phyloP scores from a whole-genome alignment of 2,888 invertebrate genomes.

The Andrena marginata region DNA sequence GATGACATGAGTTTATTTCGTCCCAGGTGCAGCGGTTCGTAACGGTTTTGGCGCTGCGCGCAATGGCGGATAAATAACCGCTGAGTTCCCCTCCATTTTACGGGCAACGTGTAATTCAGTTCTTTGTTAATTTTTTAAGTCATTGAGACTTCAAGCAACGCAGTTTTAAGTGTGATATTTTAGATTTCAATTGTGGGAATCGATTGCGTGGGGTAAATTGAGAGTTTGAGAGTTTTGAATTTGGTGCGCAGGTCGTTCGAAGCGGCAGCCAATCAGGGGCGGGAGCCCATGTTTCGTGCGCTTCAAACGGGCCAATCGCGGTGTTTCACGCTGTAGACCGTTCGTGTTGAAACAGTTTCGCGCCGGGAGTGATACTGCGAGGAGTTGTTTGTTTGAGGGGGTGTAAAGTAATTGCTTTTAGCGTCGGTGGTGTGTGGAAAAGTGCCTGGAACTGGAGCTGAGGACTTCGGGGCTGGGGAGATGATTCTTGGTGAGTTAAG shows the following conservation, averaged over 20 bases:
- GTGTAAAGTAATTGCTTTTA: neutral
- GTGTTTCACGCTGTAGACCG: too few relatives aligned
- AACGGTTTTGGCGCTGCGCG: slow-evolving; percentile 29
- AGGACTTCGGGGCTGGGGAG: too few relatives aligned
- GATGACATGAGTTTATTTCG: slow-evolving; percentile 50
- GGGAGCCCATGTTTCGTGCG: too few relatives aligned
- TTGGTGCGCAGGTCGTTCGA: neutral
- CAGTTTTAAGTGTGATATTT: neutral
- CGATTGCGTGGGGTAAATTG: neutral
- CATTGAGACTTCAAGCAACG: neutral
- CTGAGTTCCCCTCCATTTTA: neutral
- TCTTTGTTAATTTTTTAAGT: neutral
- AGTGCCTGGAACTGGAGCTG: neutral
- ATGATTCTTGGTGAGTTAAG: too few relatives aligned
- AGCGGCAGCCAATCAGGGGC: neutral
- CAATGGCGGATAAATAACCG: slow-evolving; percentile 31
- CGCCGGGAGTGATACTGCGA: neutral
- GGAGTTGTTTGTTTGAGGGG: neutral
- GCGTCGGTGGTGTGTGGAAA: neutral
- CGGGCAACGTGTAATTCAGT: neutral
- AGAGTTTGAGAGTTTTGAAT: slow-evolving; percentile 1
- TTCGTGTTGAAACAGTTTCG: neutral
- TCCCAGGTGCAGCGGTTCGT: neutral
- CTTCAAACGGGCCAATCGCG: slow-evolving; percentile 12
- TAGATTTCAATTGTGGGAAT: neutral